These are phyloP conservation scores for Lasioglossum lativentre DNA, from an alignment of 2,888 invertebrate species.

Conservation along the genomic window DNA sequence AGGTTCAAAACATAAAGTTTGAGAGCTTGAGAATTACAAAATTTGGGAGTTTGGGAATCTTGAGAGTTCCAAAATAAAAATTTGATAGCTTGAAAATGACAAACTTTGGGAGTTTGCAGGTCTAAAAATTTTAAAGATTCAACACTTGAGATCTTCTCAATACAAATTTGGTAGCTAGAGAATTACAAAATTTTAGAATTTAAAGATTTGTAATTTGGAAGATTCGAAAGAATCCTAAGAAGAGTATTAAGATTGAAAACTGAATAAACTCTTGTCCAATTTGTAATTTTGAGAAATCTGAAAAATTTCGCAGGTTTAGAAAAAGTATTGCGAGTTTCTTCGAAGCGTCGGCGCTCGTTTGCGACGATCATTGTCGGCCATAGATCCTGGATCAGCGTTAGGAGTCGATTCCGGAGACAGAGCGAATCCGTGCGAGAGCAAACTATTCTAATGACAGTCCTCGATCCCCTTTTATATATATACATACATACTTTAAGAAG, in stretches of 20 bases:
- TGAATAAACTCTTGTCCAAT: neutral
- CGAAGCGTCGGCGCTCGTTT: neutral
- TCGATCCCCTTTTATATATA: conserved; percentile 67
- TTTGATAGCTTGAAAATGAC: neutral
- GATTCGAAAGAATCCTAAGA: too few species aligned
- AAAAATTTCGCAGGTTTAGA: neutral
- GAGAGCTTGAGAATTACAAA: neutral
- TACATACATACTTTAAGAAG: conserved; percentile 71
- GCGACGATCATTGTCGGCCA: conserved; percentile 14
- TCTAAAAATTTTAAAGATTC: too few species aligned
- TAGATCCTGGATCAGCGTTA: conserved; percentile 20
- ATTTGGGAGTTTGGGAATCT: neutral
- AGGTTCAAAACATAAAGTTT: neutral
- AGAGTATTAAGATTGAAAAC: too few species aligned
- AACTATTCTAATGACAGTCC: conserved; percentile 67
- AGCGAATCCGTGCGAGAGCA: conserved; percentile 62
- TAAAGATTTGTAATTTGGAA: neutral
- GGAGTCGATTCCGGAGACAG: conserved; percentile 61
- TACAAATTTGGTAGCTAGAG: neutral
- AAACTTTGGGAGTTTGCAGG: too few species aligned
- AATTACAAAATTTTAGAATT: neutral
- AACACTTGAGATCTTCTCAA: too few species aligned
- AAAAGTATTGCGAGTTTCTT: neutral
- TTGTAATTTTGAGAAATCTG: neutral
- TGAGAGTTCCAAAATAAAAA: neutral